phyloP scores from a whole-genome alignment of 2,113 vertebrate genomes.

The Pionites leucogaster region DNA sequence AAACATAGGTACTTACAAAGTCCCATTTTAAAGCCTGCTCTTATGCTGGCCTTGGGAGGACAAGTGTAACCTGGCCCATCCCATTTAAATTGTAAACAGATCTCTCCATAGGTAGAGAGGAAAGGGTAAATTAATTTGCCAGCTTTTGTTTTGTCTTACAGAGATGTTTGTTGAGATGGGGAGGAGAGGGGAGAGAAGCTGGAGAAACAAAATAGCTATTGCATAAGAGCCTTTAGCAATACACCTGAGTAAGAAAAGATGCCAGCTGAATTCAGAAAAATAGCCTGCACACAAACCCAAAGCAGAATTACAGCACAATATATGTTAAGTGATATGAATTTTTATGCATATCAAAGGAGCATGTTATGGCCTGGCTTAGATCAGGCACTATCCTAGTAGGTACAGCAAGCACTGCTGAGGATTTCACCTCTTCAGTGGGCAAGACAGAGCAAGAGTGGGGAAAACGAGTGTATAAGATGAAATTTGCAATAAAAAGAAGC shows the following conservation, averaged over 20 bases:
- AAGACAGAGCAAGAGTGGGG: neutral
- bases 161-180: neutral
- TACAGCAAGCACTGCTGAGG: neutral
- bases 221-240: neutral
- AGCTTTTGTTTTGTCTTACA: constrained; percentile 18
- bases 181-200: neutral
- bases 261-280: neutral
- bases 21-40: constrained; percentile 3
- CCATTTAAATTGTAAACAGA: neutral
- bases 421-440: neutral
- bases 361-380: neutral
- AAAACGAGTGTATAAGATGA: neutral
- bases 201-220: neutral
- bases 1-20: constrained; percentile 40
- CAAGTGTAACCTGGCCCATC: neutral
- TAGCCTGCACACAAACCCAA: neutral
- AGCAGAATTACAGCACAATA: neutral
- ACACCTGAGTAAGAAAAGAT: neutral
- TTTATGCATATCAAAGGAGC: neutral
- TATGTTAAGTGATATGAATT: neutral
- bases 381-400: neutral
- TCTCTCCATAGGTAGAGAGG: neutral
- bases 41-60: constrained; percentile 13
- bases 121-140: neutral
- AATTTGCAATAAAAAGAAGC: neutral